Conservation (phyloP, 2,888 invertebrate genomes). For the Microdon myrmicae region DNA sequence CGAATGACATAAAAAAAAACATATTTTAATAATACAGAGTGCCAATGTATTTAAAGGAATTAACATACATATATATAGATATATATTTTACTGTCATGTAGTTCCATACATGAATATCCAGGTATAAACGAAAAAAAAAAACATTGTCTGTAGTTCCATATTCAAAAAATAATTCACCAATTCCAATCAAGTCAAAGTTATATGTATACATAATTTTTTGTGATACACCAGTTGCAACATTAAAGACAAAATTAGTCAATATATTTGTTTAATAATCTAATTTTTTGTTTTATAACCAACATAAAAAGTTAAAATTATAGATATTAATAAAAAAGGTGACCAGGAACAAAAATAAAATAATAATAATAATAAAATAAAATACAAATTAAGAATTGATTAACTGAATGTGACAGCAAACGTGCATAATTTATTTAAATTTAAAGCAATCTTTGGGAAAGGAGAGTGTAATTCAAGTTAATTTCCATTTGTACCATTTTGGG, state of each 20-base stretch:
- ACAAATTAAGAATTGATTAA: constrained; percentile 27
- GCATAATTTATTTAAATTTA: constrained; percentile 1
- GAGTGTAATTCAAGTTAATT: constrained; percentile 8
- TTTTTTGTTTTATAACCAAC: constrained; percentile 8
- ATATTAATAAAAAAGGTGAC: constrained; percentile 30
- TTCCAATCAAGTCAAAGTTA: constrained; percentile 36
- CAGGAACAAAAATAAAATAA: constrained; percentile 36
- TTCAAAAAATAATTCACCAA: constrained; percentile 39
- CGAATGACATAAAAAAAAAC: constrained; percentile 36
- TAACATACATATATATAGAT: not conserved
- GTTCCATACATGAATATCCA: constrained; percentile 32
- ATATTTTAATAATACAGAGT: constrained; percentile 22
- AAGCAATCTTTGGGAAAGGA: not conserved
- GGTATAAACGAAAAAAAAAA: constrained; percentile 18
- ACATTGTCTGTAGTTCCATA: constrained; percentile 21
- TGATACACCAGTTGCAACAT: constrained; percentile 66
- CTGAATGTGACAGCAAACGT: constrained; percentile 8
- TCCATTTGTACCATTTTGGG: not conserved
- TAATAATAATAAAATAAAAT: constrained; percentile 36
- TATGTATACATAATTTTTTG: constrained; percentile 42
- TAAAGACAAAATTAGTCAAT: constrained; percentile 66
- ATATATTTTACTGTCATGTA: constrained; percentile 32
- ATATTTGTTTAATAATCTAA: constrained; percentile 52
- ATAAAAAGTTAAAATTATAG: constrained; percentile 23
- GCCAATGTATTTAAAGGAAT: constrained; percentile 21